Percentiles rank a stretch among this genome's conserved stretches.
Conservation (phyloP, 2,888 invertebrate species). For the Ischnura elegans region DNA sequence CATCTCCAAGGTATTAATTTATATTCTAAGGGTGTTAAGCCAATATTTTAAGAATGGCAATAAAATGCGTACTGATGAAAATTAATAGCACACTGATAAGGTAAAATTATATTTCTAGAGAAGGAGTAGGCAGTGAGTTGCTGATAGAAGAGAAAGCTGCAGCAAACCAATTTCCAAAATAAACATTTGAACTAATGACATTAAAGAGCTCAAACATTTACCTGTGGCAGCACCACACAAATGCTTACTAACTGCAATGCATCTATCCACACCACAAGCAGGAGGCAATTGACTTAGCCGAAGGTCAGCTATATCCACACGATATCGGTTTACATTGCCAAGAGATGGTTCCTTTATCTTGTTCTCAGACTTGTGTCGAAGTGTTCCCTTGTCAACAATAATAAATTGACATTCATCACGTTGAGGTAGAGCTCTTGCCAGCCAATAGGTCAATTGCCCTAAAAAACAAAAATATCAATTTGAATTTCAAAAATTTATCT, state of each 20-base stretch:
- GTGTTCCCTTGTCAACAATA: slow-evolving; percentile 88
- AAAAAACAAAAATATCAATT: slow-evolving; percentile 70
- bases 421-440: slow-evolving; percentile 82
- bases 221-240: slow-evolving; percentile 94
- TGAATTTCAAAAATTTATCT: background rate
- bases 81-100: too few relatives aligned
- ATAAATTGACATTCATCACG: slow-evolving; percentile 81
- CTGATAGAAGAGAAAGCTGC: too few relatives aligned
- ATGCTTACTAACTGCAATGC: slow-evolving; percentile 90
- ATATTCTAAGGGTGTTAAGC: too few relatives aligned
- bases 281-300: slow-evolving; percentile 79
- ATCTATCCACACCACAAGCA: background rate
- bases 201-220: slow-evolving; percentile 74
- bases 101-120: too few relatives aligned
- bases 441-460: slow-evolving; percentile 90
- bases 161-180: background rate
- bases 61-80: too few relatives aligned
- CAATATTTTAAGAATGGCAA: too few relatives aligned
- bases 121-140: too few relatives aligned
- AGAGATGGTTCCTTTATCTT: slow-evolving; percentile 79
- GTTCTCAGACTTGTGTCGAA: slow-evolving; percentile 90
- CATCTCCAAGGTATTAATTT: too few relatives aligned
- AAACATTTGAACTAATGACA: background rate
- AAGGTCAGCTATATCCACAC: slow-evolving; percentile 91
- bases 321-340: slow-evolving; percentile 82